Evolutionary conservation across 23 tunicate genomes (phyloP), one percentile per base, ranked within the genome.

Genomic region (Halocynthia aurantium): DNA sequence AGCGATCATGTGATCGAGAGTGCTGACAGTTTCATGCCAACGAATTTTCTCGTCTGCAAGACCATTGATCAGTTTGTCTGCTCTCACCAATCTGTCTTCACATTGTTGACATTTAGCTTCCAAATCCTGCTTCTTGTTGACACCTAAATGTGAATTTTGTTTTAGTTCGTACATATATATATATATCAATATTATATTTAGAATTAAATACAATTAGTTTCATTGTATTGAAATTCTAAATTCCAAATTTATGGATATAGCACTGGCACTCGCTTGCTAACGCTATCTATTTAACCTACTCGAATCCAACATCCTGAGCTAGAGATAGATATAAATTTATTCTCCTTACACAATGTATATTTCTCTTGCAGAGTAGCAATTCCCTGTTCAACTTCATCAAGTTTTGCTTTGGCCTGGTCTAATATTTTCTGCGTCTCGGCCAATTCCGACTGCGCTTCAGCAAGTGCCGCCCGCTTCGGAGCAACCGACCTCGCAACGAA

Each of bases 21-120:
- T 73, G 11, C 49, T 77, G 1, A 78, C 95, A 49, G 99, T 89
- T 77, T 95, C 99, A 18, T 86, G 84, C 99, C 99, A 95, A 21
- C 99, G 81, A 53, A 95, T 82, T 76, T 95, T 95, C 69, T 95
- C 99, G 55, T 91, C 99, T 5, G 99, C 96, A 50, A 95, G 79
- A 11, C 99, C 99, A 57, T 84, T 84, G 77, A 95, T 95, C 50
- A 95, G 96, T 81, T 95, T 95, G 70, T 95, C 99, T 12, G 99
- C 99, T 44, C 99, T 81, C 51, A 88, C 88, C 19, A 95, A 71
- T 11, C 99, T 77, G 11, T 95, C 99, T 70, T 95, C 96, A 68
- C 99, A 95, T 53, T 85, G 80, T 8, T 78, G 61, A 60, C 96
- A 89, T 73, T 95, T 95, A 20, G 67, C 80, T 54, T 95, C 99